Conservation (phyloP, 1,140 invertebrate genomes). For the Zaprionus gabonicus region DNA sequence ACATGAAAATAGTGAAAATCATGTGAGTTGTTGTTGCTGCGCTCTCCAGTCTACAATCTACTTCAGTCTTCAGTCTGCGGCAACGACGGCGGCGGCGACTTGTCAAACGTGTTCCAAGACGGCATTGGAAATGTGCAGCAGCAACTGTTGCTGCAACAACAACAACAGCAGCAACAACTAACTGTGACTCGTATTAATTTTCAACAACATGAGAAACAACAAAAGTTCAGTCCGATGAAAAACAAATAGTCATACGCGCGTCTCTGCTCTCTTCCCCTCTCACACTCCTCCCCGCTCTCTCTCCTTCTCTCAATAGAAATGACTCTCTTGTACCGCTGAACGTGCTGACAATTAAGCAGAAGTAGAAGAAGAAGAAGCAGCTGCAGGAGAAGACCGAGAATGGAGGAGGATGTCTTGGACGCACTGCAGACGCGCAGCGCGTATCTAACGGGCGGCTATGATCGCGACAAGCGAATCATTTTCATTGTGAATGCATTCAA, state of each 20-base stretch:
- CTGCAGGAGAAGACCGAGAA: constrained; percentile 27
- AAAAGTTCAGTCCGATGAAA: constrained; percentile 43
- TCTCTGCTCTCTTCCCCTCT: constrained; percentile 1
- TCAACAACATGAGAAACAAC: constrained; percentile 46
- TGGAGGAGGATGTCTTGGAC: constrained; percentile 85
- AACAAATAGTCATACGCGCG: constrained; percentile 56
- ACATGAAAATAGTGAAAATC: constrained; percentile 81
- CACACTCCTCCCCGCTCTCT: not conserved
- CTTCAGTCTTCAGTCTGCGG: constrained; percentile 44
- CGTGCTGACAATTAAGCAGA: constrained; percentile 45
- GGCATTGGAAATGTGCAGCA: constrained; percentile 77
- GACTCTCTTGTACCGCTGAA: constrained; percentile 28
- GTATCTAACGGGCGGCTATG: constrained; percentile 88
- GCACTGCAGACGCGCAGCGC: constrained; percentile 86
- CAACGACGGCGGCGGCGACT: constrained; percentile 44
- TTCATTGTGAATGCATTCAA: constrained; percentile 87
- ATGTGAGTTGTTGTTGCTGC: constrained; percentile 52
- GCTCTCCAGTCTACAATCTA: constrained; percentile 28
- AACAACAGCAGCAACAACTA: constrained; percentile 46
- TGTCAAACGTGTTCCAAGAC: constrained; percentile 79
- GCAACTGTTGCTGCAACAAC: constrained; percentile 37
- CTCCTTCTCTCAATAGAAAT: constrained; percentile 40
- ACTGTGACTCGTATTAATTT: constrained; percentile 81
- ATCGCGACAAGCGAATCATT: constrained; percentile 87
- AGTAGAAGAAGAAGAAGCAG: not conserved